phyloP scores from a whole-genome alignment of 1,140 invertebrate genomes.

The Drosophila kurseongensis region DNA sequence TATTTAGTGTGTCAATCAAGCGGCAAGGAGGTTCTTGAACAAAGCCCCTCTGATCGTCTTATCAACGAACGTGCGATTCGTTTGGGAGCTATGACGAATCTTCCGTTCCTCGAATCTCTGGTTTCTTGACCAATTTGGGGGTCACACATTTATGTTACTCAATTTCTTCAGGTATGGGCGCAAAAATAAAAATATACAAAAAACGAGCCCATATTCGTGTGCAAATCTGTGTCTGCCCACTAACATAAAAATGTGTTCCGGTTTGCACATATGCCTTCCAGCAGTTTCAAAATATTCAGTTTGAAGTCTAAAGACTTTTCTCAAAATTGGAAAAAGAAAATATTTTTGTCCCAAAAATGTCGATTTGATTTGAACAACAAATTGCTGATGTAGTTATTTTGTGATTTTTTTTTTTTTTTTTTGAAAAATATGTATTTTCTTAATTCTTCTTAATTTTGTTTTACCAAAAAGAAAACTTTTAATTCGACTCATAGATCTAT shows the following conservation, averaged over 20 bases:
- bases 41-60: conserved; percentile 48
- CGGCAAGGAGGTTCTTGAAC: conserved; percentile 2
- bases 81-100: conserved; percentile 23
- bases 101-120: conserved; percentile 5
- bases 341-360: no score
- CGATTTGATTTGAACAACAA: no score
- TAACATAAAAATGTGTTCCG: conserved; percentile 9
- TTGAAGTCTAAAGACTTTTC: no score
- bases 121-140: conserved; percentile 1
- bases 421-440: no score
- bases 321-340: no score
- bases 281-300: no score
- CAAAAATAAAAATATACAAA: conserved; percentile 3
- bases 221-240: not conserved
- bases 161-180: not conserved
- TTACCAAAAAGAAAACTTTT: no score
- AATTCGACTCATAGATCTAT: no score
- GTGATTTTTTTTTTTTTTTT: no score
- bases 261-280: not conserved
- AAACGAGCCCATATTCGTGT: not conserved
- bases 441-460: no score
- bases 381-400: no score
- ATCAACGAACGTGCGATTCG: conserved; percentile 43
- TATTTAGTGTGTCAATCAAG: conserved; percentile 48
- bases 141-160: conserved; percentile 17